Base-by-base conservation (phyloP, 2,113 vertebrate species). In the Plecturocebus donacophilus region DNA sequence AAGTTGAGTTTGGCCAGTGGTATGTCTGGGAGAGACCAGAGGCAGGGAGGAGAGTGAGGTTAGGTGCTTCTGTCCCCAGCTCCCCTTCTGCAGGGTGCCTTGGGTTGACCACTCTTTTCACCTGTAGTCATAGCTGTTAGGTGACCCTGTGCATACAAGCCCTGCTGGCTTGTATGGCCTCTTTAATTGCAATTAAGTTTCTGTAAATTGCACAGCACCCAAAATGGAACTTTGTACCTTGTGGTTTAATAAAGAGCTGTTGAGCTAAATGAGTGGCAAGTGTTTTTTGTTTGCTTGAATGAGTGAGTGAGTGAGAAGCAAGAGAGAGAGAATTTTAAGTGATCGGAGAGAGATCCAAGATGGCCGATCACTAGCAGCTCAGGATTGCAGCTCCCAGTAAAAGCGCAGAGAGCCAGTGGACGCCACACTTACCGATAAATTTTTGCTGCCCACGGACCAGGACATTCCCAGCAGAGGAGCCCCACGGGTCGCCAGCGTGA, bases 261-360 rank as follows among this genome's bases (percentile, higher is more conserved):
- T 42, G 77, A 81, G 58, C 35, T 79, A 79, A 90, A 89, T 81
- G n/a, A 85, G 79, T 80, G 79, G 91, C 83, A 96, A 87, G 87
- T 80, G 77, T 35, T 85, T 20, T 90, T 58, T 92, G 42, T 71
- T 75, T 71, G 11, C 54, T 47, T 42, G 20, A 42, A n/a, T 47
- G 52, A 21, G 8, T 73, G 20, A 89, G 38, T 49, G 61, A 21
- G 20, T 73, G 25, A 84, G 79, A 68, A 68, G 47, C 73, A 38
- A 47, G 47, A 81, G 45, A 84, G n/a, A n/a, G n/a, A n/a, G n/a
- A n/a, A n/a, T n/a, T n/a, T n/a, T n/a, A n/a, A n/a, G n/a, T n/a
- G n/a, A n/a, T n/a, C n/a, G n/a, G n/a, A n/a, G n/a, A n/a, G n/a
- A n/a, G n/a, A n/a, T n/a, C n/a, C n/a, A n/a, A n/a, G n/a, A n/a